Percentiles rank a stretch among this genome's conserved stretches.
phyloP scores from a whole-genome alignment of 2,888 invertebrate genomes.

The Tipula unca region DNA sequence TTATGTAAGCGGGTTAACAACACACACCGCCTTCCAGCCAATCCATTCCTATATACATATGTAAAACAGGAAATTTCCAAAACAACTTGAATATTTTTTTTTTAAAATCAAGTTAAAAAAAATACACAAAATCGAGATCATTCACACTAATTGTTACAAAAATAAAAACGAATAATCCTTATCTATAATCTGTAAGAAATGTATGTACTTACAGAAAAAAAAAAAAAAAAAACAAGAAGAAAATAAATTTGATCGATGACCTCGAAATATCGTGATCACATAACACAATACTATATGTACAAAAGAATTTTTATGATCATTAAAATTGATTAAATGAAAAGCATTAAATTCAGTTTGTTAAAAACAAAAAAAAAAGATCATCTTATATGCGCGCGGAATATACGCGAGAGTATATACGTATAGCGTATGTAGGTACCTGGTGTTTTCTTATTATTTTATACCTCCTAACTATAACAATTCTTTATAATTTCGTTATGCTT shows the following conservation, averaged over 20 bases:
- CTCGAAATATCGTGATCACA: constrained; percentile 14
- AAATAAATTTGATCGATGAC: constrained; percentile 14
- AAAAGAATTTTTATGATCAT: constrained; percentile 4
- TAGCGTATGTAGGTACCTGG: not conserved
- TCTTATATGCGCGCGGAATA: not conserved
- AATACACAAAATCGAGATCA: constrained; percentile 2
- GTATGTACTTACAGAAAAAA: not conserved
- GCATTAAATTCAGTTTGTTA: constrained; percentile 14
- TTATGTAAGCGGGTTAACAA: too few species aligned
- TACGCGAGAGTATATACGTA: not conserved
- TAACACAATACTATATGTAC: not conserved
- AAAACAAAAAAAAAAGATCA: not conserved
- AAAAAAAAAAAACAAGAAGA: not conserved
- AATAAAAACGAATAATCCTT: not conserved
- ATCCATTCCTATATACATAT: not conserved
- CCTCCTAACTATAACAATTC: not conserved
- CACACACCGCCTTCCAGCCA: not conserved
- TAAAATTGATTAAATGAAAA: constrained; percentile 14
- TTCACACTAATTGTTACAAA: constrained; percentile 4
- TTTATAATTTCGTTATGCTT: constrained; percentile 14
- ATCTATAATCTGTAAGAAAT: not conserved
- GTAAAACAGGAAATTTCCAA: not conserved
- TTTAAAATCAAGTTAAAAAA: not conserved
- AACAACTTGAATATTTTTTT: not conserved
- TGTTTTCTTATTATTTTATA: not conserved